These are phyloP conservation scores for Acanthiza pusilla DNA, from an alignment of 2,797 vertebrate species.

Conservation along the genomic window DNA sequence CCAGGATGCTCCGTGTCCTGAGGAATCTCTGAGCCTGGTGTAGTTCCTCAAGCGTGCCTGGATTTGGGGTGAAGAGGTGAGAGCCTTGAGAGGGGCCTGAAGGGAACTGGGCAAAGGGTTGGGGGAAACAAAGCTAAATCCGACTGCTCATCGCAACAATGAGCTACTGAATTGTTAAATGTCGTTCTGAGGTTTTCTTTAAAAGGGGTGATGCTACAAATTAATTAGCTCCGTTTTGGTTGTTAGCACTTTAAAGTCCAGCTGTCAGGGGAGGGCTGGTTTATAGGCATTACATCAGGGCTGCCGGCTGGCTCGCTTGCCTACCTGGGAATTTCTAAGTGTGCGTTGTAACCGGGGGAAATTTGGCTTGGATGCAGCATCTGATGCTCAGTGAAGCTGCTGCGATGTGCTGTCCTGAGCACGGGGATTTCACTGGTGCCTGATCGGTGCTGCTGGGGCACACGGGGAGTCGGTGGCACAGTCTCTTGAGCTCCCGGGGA, in stretches of 20 bases:
- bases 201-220: slow-evolving; percentile 38
- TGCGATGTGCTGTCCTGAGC: neutral
- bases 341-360: neutral
- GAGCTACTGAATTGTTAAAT: neutral
- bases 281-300: slow-evolving; percentile 45
- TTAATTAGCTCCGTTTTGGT: slow-evolving; percentile 36
- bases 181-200: neutral
- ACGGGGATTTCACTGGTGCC: neutral
- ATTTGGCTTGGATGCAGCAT: neutral
- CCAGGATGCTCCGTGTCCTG: neutral
- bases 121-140: neutral
- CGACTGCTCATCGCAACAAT: accelerated
- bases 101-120: neutral
- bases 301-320: slow-evolving; percentile 2
- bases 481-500: neutral
- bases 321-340: slow-evolving; percentile 11
- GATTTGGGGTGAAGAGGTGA: neutral
- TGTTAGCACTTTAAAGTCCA: slow-evolving; percentile 36
- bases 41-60: neutral
- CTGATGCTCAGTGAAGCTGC: neutral
- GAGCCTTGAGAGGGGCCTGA: neutral
- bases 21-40: neutral
- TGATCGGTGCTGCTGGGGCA: neutral
- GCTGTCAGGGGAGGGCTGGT: slow-evolving; percentile 31
- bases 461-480: neutral